Conservation (phyloP, 2,888 invertebrate genomes). For the Noctua fimbriata region DNA sequence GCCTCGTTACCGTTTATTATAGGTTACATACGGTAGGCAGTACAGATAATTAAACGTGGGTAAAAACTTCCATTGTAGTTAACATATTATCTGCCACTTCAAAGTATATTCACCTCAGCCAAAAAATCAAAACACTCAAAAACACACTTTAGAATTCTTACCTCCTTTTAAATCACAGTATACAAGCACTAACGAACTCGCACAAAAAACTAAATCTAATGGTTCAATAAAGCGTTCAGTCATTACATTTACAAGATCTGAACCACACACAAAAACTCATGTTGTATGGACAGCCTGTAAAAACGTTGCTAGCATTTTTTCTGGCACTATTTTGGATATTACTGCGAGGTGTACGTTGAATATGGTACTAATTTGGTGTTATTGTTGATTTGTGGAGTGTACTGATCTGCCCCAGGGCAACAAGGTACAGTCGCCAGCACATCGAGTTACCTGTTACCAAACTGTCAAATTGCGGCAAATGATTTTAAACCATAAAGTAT, state of each 20-base stretch:
- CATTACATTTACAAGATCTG: conserved; percentile 7
- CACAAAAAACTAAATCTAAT: conserved; percentile 31
- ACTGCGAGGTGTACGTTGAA: not conserved
- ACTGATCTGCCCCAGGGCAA: not conserved
- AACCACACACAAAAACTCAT: conserved; percentile 20
- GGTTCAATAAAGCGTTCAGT: conserved; percentile 7
- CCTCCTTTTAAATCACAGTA: not conserved
- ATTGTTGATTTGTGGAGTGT: not conserved
- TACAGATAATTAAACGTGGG: no score
- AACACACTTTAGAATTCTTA: not conserved
- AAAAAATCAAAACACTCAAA: conserved; percentile 3
- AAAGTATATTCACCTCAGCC: conserved; percentile 9
- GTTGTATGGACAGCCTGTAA: conserved; percentile 8
- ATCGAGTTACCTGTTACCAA: no score
- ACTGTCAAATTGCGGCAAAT: no score
- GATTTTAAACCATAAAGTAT: no score
- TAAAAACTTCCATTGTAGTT: not conserved
- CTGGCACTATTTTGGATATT: not conserved
- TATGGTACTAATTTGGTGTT: conserved; percentile 12
- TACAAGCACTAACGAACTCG: not conserved
- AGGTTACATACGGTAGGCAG: no score
- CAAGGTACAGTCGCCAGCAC: no score
- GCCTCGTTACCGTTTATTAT: no score
- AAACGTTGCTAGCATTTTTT: conserved; percentile 14
- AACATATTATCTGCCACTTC: not conserved